These are phyloP conservation scores for Erebia aethiops DNA, from an alignment of 2,888 invertebrate species.

Conservation along the genomic window DNA sequence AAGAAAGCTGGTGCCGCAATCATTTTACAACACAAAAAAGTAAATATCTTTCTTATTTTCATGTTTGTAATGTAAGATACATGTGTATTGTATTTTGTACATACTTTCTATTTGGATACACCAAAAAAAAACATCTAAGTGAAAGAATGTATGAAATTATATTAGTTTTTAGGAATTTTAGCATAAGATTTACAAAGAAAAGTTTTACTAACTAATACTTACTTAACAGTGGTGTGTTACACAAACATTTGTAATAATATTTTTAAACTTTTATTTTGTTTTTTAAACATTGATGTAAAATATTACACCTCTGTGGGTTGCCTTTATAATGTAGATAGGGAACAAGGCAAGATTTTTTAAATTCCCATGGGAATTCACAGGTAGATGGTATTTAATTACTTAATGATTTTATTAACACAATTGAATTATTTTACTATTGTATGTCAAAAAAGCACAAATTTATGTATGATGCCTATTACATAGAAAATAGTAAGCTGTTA, in stretches of 20 bases:
- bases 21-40: constrained; percentile 61
- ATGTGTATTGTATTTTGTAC: constrained; percentile 55
- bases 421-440: not conserved
- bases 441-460: not conserved
- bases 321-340: too few species aligned
- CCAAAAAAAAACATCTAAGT: constrained; percentile 1
- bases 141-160: constrained; percentile 24
- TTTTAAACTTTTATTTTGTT: not conserved
- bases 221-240: not conserved
- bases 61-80: constrained; percentile 59
- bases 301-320: not conserved
- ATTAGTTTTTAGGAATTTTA: constrained; percentile 7
- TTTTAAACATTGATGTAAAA: constrained; percentile 14
- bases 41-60: constrained; percentile 66
- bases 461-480: too few species aligned
- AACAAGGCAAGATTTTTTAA: too few species aligned
- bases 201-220: not conserved
- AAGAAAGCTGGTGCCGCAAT: constrained; percentile 49
- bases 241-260: not conserved
- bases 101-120: constrained; percentile 32
- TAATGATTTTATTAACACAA: too few species aligned
- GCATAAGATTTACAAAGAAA: not conserved
- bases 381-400: too few species aligned
- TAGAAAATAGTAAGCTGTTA: too few species aligned
- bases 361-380: too few species aligned